A percentile compares a stretch with the other conserved stretches of the same genome.
These are phyloP conservation scores for Phortica magna DNA, from an alignment of 2,888 invertebrate species.

Conservation along the genomic window DNA sequence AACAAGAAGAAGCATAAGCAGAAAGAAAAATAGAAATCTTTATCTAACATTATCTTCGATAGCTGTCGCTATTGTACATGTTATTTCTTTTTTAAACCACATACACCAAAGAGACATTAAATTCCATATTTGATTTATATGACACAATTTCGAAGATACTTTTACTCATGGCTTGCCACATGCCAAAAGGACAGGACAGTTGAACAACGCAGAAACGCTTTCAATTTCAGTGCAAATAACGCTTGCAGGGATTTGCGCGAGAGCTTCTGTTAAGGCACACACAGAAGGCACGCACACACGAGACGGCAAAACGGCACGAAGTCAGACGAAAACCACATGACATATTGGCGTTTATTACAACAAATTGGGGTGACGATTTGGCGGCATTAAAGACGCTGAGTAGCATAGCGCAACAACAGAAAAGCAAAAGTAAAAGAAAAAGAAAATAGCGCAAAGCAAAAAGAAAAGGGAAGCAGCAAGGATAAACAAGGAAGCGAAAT, in stretches of 20 bases:
- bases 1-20: too few species aligned
- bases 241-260: slow-evolving; percentile 18
- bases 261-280: slow-evolving; percentile 43
- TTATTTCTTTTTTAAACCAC: not conserved
- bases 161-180: not conserved
- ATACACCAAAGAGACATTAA: slow-evolving; percentile 6
- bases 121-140: slow-evolving; percentile 28
- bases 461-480: slow-evolving; percentile 54
- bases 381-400: slow-evolving; percentile 53
- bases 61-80: too few species aligned
- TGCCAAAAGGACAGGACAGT: not conserved
- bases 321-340: slow-evolving; percentile 62
- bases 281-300: slow-evolving; percentile 33
- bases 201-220: not conserved
- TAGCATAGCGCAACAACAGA: slow-evolving; percentile 58
- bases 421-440: slow-evolving; percentile 43
- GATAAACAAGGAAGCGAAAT: slow-evolving; percentile 54
- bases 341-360: slow-evolving; percentile 73
- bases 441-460: slow-evolving; percentile 44
- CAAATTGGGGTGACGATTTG: slow-evolving; percentile 73
- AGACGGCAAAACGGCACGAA: slow-evolving; percentile 8
- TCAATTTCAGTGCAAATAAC: slow-evolving; percentile 25
- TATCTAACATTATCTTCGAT: too few species aligned
- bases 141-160: not conserved
- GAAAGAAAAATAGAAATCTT: too few species aligned